These are phyloP conservation scores for Vanacampus margaritifer DNA, from an alignment of 2,113 vertebrate species.

Conservation along the genomic window DNA sequence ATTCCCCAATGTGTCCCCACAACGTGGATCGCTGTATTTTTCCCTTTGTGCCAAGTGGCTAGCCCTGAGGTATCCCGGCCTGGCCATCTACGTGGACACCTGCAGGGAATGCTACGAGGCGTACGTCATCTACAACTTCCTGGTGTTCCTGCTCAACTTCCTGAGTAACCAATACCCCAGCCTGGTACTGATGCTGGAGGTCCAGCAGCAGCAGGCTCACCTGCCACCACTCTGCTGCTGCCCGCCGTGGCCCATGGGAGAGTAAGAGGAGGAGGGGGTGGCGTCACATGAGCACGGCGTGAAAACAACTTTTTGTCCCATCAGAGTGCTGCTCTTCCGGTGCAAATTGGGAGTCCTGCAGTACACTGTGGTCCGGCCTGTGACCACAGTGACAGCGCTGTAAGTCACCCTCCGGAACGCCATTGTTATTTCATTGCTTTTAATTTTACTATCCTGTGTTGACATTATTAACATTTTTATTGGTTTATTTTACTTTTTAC, in stretches of 20 bases:
- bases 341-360: slow-evolving; percentile 96
- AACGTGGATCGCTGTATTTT: too few relatives aligned
- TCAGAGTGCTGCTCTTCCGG: slow-evolving; percentile 88
- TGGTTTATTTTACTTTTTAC: too few relatives aligned
- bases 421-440: too few relatives aligned
- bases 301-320: slow-evolving; percentile 24
- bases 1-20: too few relatives aligned
- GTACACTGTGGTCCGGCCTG: slow-evolving; percentile 91
- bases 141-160: slow-evolving; percentile 94
- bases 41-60: slow-evolving; percentile 78
- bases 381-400: slow-evolving; percentile 92
- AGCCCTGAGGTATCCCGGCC: slow-evolving; percentile 87
- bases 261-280: slow-evolving; percentile 74
- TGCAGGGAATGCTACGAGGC: slow-evolving; percentile 98
- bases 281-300: not conserved
- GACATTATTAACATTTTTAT: too few relatives aligned
- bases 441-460: too few relatives aligned
- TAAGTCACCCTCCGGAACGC: slow-evolving; percentile 56
- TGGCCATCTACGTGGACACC: slow-evolving; percentile 97
- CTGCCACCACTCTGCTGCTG: slow-evolving; percentile 93
- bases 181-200: slow-evolving; percentile 89
- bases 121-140: slow-evolving; percentile 98
- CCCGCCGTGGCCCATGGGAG: slow-evolving; percentile 94
- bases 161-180: slow-evolving; percentile 90
- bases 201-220: slow-evolving; percentile 91